Evolutionary conservation across 2,888 invertebrate species (phyloP).

Genomic region (Caradrina kadenii): DNA sequence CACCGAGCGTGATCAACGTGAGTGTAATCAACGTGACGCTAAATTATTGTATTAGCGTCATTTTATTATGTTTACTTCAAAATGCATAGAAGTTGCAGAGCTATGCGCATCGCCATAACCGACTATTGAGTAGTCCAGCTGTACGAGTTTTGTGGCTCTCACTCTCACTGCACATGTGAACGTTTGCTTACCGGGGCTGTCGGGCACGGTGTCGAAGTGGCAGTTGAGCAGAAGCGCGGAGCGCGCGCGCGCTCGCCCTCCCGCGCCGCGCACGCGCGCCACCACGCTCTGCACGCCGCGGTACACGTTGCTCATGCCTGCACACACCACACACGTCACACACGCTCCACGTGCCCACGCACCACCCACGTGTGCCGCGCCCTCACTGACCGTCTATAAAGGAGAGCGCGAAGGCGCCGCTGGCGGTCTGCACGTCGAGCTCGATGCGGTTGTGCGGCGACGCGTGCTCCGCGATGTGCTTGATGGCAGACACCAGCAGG

Average conservation of each 20-base stretch:
- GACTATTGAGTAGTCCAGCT: background rate
- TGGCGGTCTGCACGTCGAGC: slow-evolving; percentile 92
- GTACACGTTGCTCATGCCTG: slow-evolving; percentile 95
- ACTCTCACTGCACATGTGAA: too few relatives aligned
- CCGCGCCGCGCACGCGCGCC: slow-evolving; percentile 88
- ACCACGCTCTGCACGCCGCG: slow-evolving; percentile 95
- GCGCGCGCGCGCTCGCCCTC: slow-evolving; percentile 82
- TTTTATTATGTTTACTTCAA: too few relatives aligned
- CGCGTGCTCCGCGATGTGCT: slow-evolving; percentile 86
- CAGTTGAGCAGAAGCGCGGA: slow-evolving; percentile 95
- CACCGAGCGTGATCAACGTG: too few relatives aligned
- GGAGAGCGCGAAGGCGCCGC: slow-evolving; percentile 94
- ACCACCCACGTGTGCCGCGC: too few relatives aligned
- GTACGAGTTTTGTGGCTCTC: too few relatives aligned
- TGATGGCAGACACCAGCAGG: slow-evolving; percentile 90
- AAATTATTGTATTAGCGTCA: too few relatives aligned
- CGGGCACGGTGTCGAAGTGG: slow-evolving; percentile 97
- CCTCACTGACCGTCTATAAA: slow-evolving; percentile 91
- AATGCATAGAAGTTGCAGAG: too few relatives aligned
- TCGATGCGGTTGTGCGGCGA: slow-evolving; percentile 90
- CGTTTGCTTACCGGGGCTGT: slow-evolving; percentile 93
- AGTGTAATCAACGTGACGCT: too few relatives aligned
- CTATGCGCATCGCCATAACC: too few relatives aligned
- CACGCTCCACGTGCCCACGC: background rate
- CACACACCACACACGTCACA: slow-evolving; percentile 12